Evolutionary conservation across 2,113 vertebrate genomes (phyloP).

Genomic region (Micromys minutus): DNA sequence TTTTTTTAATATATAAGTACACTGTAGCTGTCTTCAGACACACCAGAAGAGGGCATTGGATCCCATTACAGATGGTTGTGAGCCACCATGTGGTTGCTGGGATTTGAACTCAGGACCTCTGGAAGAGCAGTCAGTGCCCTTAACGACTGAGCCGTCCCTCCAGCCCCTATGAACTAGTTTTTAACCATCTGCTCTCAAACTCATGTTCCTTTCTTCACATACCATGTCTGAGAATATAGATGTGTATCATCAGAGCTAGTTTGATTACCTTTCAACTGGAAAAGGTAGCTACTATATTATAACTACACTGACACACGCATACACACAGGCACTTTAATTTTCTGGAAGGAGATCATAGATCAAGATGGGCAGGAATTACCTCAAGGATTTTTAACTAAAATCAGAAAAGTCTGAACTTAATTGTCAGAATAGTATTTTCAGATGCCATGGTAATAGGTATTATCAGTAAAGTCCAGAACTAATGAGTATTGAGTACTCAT

Average conservation of each 20-base stretch:
- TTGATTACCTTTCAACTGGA: slow-evolving; percentile 23
- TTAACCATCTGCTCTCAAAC: not conserved
- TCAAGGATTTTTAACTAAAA: slow-evolving; percentile 41
- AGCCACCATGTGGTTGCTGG: too few relatives aligned
- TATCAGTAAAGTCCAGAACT: not conserved
- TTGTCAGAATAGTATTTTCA: slow-evolving; percentile 11
- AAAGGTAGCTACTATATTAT: slow-evolving; percentile 1
- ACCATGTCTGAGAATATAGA: not conserved
- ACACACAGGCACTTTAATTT: not conserved
- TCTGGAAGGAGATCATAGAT: not conserved
- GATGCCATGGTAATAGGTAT: not conserved
- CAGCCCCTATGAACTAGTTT: not conserved
- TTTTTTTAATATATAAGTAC: too few relatives aligned
- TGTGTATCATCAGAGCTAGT: not conserved
- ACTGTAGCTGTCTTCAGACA: too few relatives aligned
- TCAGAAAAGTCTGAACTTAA: not conserved
- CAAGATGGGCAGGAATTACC: slow-evolving; percentile 9
- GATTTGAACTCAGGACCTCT: too few relatives aligned
- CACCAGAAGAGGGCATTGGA: too few relatives aligned
- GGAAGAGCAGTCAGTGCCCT: too few relatives aligned
- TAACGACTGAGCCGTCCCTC: too few relatives aligned
- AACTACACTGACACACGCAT: not conserved
- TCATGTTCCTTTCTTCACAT: not conserved
- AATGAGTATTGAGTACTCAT: not conserved
- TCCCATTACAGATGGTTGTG: too few relatives aligned